Base-by-base conservation (phyloP, 2,888 invertebrate genomes). In the Archips xylosteana region DNA sequence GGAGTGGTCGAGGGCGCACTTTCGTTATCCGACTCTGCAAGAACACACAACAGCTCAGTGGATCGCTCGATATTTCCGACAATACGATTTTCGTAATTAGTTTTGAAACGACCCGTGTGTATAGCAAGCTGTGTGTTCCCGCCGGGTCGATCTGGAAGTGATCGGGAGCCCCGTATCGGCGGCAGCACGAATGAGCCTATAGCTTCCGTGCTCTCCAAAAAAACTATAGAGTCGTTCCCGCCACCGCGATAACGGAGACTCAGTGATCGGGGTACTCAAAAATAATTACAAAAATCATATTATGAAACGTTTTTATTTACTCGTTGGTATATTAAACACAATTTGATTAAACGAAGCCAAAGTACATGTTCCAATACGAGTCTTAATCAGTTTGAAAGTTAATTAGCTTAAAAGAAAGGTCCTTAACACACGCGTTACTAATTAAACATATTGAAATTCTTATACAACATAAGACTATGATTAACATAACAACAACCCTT, bases 11-110 rank as follows among this genome's bases (percentile, higher is more conserved):
- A 95, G 39, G 96, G 95, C 80, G 95, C 95, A 88, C 96, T 96
- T 95, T 97, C 97, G 89, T 95, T 96, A 95, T 97, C 97, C 83
- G 97, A 97, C 92, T 97, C 97, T 97, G 96, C 95, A 96, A 96
- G 95, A 96, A 96, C 95, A 96, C 95, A 95, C 90, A 80, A 85
- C 84, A 88, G 87, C 86, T 91, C 87, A 91, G 82, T 87, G 83
- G 81, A 78, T 60, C 83, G 80, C 47, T 75, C 79, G 65, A 77
- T 77, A 76, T 10, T 32, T 57, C 12, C 57, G 57, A 66, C 68
- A 79, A 90, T 90, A 10, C 10, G 92, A 92, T 93, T 93, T 93
- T 92, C 90, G 94, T 94, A 94, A 94, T 94, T 94, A 93, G 82
- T 89, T 94, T 94, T 93, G 93, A 89, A 83, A 82, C 85, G 87